These are phyloP conservation scores for Botrylloides violaceus DNA, from an alignment of 23 tunicate genomes.

Conservation along the genomic window DNA sequence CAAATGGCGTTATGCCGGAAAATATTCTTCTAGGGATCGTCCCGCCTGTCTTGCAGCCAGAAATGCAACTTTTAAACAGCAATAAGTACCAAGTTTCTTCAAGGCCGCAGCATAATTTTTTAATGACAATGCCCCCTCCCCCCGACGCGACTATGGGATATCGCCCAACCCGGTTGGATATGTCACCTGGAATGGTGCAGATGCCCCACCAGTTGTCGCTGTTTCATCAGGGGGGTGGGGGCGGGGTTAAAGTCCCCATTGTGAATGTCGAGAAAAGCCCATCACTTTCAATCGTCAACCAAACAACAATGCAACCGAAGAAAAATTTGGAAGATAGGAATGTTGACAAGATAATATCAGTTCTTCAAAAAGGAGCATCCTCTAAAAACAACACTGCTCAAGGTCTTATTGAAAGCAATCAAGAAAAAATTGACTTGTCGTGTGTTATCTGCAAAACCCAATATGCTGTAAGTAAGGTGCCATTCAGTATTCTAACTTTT, in stretches of 20 bases:
- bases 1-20: no score
- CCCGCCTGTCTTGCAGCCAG: background rate
- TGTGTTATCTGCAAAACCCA: slow-evolving; percentile 48
- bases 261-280: background rate
- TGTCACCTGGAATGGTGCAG: slow-evolving; percentile 3
- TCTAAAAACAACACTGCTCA: background rate
- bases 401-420: background rate
- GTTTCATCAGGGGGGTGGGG: slow-evolving; percentile 32
- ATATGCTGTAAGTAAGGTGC: slow-evolving; percentile 24
- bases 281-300: no score
- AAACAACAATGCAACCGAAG: no score
- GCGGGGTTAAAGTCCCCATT: slow-evolving; percentile 29
- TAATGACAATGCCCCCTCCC: slow-evolving; percentile 29
- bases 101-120: slow-evolving; percentile 9
- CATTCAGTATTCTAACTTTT: no score
- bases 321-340: background rate
- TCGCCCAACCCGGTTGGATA: background rate
- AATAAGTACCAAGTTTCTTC: background rate
- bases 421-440: slow-evolving; percentile 6
- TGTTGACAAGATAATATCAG: background rate
- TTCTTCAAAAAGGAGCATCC: slow-evolving; percentile 24
- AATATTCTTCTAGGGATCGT: no score
- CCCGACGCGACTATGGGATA: slow-evolving; percentile 12
- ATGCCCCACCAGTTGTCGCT: slow-evolving; percentile 5
- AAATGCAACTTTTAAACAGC: background rate